Conservation (phyloP, 1,140 invertebrate genomes). For the Dreissena rostriformis region DNA sequence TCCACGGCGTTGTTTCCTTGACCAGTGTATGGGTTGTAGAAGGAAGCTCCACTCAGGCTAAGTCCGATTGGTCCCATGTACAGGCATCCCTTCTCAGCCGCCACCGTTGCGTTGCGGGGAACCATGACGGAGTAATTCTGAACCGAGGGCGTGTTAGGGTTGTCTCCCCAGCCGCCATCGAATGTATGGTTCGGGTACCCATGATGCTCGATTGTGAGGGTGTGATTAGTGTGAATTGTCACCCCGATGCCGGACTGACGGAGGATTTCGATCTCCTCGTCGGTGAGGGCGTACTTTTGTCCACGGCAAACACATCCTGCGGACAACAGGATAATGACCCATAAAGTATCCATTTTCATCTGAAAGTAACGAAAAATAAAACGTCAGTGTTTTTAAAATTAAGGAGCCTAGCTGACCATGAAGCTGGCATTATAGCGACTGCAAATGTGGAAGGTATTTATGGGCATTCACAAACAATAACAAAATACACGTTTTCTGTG, state of each 20-base stretch:
- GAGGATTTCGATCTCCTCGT: neutral
- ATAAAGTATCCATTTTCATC: too few relatives aligned
- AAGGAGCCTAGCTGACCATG: too few relatives aligned
- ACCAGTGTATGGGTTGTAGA: slow-evolving; percentile 37
- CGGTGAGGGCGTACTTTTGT: neutral
- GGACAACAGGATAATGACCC: too few relatives aligned
- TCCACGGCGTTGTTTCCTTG: slow-evolving; percentile 34
- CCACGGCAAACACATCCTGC: too few relatives aligned
- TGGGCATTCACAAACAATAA: too few relatives aligned
- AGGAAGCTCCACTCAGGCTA: slow-evolving; percentile 5
- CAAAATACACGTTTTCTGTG: too few relatives aligned
- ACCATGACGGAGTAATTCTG: neutral
- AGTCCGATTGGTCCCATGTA: slow-evolving; percentile 31
- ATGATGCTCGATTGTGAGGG: slow-evolving; percentile 20
- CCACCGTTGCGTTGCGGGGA: slow-evolving; percentile 14
- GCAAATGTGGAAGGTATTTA: too few relatives aligned
- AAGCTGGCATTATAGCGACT: too few relatives aligned
- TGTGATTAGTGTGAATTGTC: neutral
- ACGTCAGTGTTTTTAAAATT: too few relatives aligned
- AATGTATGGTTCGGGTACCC: slow-evolving; percentile 13
- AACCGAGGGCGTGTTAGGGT: slow-evolving; percentile 1
- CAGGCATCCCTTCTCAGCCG: slow-evolving; percentile 15
- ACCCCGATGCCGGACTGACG: neutral
- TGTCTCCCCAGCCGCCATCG: slow-evolving; percentile 18
- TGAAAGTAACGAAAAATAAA: too few relatives aligned